A percentile compares a stretch with the other conserved stretches of the same genome.
These are phyloP conservation scores for Cyprichromis sp. DNA, from an alignment of 2,113 vertebrate species.

Conservation along the genomic window DNA sequence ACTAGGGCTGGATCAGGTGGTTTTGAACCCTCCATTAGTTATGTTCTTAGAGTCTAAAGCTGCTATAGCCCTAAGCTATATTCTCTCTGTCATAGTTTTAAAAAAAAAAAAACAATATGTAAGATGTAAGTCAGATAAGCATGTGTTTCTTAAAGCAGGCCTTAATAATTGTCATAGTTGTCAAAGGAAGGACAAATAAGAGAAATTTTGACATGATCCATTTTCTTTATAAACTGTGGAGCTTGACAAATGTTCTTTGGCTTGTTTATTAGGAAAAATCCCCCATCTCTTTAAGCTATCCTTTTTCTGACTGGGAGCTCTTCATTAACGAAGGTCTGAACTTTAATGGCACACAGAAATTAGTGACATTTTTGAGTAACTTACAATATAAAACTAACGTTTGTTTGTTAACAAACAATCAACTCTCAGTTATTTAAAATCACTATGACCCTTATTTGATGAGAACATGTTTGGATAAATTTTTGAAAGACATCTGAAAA, in stretches of 20 bases:
- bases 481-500: not conserved
- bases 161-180: not conserved
- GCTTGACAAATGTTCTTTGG: not conserved
- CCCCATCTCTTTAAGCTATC: not conserved
- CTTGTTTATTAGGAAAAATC: not conserved
- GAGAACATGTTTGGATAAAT: not conserved
- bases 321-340: rapidly evolving
- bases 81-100: rapidly evolving
- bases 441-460: not conserved
- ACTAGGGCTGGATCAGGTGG: not conserved
- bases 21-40: not conserved
- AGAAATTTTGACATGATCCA: not conserved
- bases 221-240: not conserved
- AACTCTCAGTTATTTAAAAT: not conserved
- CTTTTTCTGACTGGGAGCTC: not conserved
- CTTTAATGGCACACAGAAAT: not conserved
- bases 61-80: not conserved
- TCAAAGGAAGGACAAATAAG: not conserved
- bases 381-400: not conserved
- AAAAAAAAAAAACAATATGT: rapidly evolving
- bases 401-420: not conserved
- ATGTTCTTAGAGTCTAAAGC: not conserved
- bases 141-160: not conserved
- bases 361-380: not conserved
- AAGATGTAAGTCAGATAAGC: not conserved